These are phyloP conservation scores for Setophaga petechia DNA, from an alignment of 2,113 vertebrate genomes.

Conservation along the genomic window DNA sequence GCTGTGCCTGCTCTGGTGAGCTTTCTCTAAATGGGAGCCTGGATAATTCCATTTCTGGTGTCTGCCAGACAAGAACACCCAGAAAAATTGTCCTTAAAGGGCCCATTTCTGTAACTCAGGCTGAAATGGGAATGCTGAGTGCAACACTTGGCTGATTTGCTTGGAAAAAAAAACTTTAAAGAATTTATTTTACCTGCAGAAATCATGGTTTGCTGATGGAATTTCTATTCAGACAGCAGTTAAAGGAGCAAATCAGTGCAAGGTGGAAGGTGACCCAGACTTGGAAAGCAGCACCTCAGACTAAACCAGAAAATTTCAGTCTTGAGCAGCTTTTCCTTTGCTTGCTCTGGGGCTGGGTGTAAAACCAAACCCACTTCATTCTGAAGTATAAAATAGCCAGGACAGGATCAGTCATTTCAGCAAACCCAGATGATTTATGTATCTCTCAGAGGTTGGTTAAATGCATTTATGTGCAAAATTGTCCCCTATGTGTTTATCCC, in stretches of 20 bases:
- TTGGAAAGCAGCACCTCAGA: neutral
- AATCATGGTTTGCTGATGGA: neutral
- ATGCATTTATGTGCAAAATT: neutral
- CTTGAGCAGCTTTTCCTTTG: neutral
- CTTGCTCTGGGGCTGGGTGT: neutral
- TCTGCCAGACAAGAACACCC: constrained; percentile 10
- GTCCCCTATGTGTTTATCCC: neutral
- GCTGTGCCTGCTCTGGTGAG: neutral
- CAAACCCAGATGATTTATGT: neutral
- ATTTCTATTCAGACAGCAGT: neutral
- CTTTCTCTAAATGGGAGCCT: neutral
- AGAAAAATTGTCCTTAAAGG: neutral
- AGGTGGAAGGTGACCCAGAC: neutral
- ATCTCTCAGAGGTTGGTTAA: neutral
- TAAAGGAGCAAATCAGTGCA: neutral
- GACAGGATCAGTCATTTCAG: neutral
- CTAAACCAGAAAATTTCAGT: neutral
- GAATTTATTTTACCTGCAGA: neutral
- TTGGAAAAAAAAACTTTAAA: neutral
- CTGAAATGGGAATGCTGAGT: neutral
- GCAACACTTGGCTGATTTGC: neutral
- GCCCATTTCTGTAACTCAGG: neutral
- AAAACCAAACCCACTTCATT: neutral
- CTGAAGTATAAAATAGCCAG: neutral
- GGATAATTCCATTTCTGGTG: neutral